These are phyloP conservation scores for Adelges cooleyi DNA, from an alignment of 1,140 invertebrate genomes.

Conservation along the genomic window DNA sequence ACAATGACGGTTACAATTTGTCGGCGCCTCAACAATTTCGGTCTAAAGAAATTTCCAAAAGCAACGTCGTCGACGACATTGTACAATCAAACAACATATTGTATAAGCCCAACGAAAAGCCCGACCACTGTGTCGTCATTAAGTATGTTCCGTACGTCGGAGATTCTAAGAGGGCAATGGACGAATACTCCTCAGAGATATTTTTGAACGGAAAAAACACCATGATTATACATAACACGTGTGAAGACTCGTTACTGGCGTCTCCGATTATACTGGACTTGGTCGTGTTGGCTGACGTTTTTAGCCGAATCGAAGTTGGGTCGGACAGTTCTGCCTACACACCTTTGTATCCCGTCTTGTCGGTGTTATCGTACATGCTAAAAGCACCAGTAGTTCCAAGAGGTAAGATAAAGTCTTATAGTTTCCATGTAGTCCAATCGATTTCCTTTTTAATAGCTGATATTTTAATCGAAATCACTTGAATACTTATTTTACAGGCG, in stretches of 20 bases:
- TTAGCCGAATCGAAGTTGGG: slow-evolving; percentile 62
- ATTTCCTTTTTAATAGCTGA: no score
- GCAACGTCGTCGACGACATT: slow-evolving; percentile 93
- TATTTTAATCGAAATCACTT: no score
- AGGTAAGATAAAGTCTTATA: slow-evolving; percentile 37
- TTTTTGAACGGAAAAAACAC: slow-evolving; percentile 90
- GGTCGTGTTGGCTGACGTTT: slow-evolving; percentile 76
- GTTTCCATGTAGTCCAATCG: no score
- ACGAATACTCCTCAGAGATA: slow-evolving; percentile 92
- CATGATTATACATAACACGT: slow-evolving; percentile 89
- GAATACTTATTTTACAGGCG: slow-evolving; percentile 40
- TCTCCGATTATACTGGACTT: slow-evolving; percentile 87
- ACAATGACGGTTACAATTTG: slow-evolving; percentile 95
- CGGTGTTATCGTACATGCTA: slow-evolving; percentile 75
- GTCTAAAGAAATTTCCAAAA: slow-evolving; percentile 86
- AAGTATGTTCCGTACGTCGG: slow-evolving; percentile 95
- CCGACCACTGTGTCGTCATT: slow-evolving; percentile 92
- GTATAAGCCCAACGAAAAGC: slow-evolving; percentile 66
- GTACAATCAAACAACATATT: slow-evolving; percentile 75
- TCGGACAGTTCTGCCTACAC: slow-evolving; percentile 33
- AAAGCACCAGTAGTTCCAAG: slow-evolving; percentile 66
- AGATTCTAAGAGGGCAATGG: slow-evolving; percentile 92
- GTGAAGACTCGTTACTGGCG: slow-evolving; percentile 90
- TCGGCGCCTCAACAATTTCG: slow-evolving; percentile 83
- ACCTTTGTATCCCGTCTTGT: slow-evolving; percentile 44